Evolutionary conservation across 2,113 vertebrate genomes (phyloP).

Genomic region (Rhabdomys dilectus): DNA sequence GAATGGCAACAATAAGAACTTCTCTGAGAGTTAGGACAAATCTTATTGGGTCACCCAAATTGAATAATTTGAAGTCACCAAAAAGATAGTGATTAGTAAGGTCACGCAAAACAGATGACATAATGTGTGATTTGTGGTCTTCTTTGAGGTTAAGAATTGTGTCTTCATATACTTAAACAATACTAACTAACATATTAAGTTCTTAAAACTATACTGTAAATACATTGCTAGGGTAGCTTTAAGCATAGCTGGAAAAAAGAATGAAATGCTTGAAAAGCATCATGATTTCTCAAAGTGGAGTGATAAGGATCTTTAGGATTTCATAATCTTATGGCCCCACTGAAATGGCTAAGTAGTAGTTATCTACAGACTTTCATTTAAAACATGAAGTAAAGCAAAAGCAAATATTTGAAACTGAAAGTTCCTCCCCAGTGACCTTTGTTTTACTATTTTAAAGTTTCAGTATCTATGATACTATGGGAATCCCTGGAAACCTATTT

Average conservation of each 20-base stretch:
- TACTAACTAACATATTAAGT: not conserved
- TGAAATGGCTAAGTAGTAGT: not conserved
- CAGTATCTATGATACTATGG: not conserved
- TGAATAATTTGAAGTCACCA: conserved; percentile 15
- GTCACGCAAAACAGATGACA: not conserved
- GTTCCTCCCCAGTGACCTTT: not conserved
- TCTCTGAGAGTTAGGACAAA: not conserved
- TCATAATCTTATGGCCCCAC: not conserved
- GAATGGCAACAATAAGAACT: not conserved
- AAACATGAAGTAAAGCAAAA: conserved; percentile 14
- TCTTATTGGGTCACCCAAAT: not conserved
- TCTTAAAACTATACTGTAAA: not conserved
- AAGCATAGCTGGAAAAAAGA: not conserved
- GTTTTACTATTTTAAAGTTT: conserved; percentile 19
- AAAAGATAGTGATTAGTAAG: not conserved
- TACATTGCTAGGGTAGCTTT: not conserved
- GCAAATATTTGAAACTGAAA: not conserved
- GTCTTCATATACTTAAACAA: conserved; percentile 5
- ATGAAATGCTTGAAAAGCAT: not conserved
- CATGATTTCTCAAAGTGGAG: not conserved
- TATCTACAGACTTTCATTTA: not conserved
- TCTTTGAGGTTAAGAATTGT: not conserved
- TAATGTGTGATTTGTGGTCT: not conserved
- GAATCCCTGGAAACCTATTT: not conserved
- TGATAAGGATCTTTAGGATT: not conserved